Base-by-base conservation (phyloP, 2,113 vertebrate genomes). In the Scomber colias region DNA sequence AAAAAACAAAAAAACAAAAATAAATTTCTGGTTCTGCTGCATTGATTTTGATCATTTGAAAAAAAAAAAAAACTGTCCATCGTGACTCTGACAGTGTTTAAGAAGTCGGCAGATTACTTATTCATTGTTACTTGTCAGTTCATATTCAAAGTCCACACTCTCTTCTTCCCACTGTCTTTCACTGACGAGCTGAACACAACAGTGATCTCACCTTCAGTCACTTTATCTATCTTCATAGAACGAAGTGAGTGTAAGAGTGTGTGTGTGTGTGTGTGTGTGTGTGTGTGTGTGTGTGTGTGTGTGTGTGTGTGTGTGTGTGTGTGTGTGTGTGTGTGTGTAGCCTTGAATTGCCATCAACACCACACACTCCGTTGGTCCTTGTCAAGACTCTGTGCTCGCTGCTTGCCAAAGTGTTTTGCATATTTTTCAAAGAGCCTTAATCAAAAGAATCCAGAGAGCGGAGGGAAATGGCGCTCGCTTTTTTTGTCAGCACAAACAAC, bases 391-490 rank as follows among this genome's bases (percentile, higher is more conserved):
- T 46, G 75, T 56, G 59, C 70, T 77, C n/a, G 19, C 53, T 78
- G 66, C 76, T 79, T 79, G 75, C 61, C 78, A 72, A 72, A 80
- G 49, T 81, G 71, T 77, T 89, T 89, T 85, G 80, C 88, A 87
- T 85, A 79, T 84, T 85, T 85, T 78, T 83, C 85, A 85, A 91
- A 88, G 63, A 50, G 17, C 48, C 60, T 59, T 82, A 86, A 91
- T 90, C 83, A 89, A 88, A 90, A 80, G 71, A 69, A 83, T 74
- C 31, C 19, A 40, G 65, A 61, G 54, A 70, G 56, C 15, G 59
- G 35, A 71, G 65, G 62, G 50, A 59, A 71, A 61, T 10, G 60
- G 27, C 49, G 17, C 48, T 44, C 6, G 31, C 2, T 57, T 71
- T 21, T 21, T 74, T 57, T 79, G 59, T 85, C 77, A 89, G 72